These are phyloP conservation scores for Limnephilus marmoratus DNA, from an alignment of 2,888 invertebrate genomes.

Conservation along the genomic window DNA sequence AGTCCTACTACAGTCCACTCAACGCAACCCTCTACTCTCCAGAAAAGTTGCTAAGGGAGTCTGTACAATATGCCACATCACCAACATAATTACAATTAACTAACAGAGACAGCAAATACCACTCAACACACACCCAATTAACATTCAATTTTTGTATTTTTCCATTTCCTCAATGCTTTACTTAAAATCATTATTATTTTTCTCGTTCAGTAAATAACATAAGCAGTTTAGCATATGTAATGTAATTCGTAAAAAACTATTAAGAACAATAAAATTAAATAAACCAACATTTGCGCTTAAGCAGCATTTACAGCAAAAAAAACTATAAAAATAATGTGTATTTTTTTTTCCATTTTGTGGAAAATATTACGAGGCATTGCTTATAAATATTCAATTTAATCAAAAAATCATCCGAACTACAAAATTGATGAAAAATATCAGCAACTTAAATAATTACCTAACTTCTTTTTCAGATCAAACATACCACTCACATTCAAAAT, in stretches of 20 bases:
- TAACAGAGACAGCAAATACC: neutral
- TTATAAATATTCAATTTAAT: neutral
- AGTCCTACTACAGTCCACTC: neutral
- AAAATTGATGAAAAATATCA: neutral
- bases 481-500: neutral
- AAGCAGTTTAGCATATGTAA: neutral
- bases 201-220: neutral
- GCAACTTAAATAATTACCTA: neutral
- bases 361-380: neutral
- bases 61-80: neutral
- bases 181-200: neutral
- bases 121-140: neutral
- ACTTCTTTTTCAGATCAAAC: neutral
- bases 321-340: neutral
- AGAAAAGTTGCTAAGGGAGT: neutral
- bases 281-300: neutral
- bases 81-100: neutral
- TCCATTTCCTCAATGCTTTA: neutral
- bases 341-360: neutral
- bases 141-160: neutral
- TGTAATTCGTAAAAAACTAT: too few relatives aligned
- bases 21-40: constrained; percentile 15
- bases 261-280: neutral
- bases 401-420: neutral
- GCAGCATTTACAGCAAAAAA: constrained; percentile 2